Evolutionary conservation across 2,113 vertebrate species (phyloP), one percentile per base, ranked within the genome.

Genomic region (Prolemur simus): DNA sequence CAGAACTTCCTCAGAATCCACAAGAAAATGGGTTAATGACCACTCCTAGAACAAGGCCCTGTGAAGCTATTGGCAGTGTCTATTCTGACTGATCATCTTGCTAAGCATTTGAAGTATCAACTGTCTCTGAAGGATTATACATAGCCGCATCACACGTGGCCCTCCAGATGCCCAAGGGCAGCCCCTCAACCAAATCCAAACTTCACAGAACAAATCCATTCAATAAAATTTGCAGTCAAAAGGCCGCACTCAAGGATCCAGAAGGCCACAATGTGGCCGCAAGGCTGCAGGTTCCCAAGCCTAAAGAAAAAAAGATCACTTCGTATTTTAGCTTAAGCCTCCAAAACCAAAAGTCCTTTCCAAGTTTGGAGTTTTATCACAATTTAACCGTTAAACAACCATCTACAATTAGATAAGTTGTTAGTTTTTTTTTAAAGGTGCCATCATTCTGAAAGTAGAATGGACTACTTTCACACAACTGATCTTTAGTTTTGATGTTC

Each of bases 361-460:
- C n/a, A 89, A 91, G 8, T 34, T 58, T 68, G 32, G 23, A 74
- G 2, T 78, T 76, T 82, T 78, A 73, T n/a, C 63, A 69, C 83
- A 77, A 69, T n/a, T 94, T 95, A 69, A 58, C 63, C 66, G 87
- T 91, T 85, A 71, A 87, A 87, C 14, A 60, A 73, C 9, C 74
- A 63, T 58, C 32, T 69, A n/a, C 7, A 60, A 39, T 78, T 78
- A 90, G 32, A 68, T 42, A 58, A 93, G 60, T 73, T 95, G 60
- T 78, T 95, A 42, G 15, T 21, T 76, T 94, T 95, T 58, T 95
- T 60, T 58, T 45, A 82, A 96, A 63, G 49, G 42, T n/a, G 18
- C 49, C 91, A 32, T 68, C 5, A 52, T 88, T 78, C 25, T 71
- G 32, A 77, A 92, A 71, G 5, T 47, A 85, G 4, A 56, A 23